These are phyloP conservation scores for Saxidomus purpurata DNA, from an alignment of 1,140 invertebrate species.

Conservation along the genomic window DNA sequence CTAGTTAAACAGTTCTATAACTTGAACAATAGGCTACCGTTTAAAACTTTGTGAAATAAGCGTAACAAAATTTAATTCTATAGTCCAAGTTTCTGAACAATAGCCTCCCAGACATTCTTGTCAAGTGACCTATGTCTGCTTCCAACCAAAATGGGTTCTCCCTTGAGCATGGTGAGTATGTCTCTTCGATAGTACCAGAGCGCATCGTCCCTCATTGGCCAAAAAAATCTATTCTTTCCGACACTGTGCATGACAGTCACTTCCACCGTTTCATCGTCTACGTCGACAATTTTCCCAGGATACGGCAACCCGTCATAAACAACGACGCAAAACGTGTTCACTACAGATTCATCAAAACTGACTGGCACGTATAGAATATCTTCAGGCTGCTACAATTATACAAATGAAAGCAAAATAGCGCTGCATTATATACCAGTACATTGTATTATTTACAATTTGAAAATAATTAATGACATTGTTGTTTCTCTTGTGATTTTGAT, in stretches of 20 bases:
- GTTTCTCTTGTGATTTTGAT: too few relatives aligned
- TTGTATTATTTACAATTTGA: too few relatives aligned
- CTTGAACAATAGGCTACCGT: background rate
- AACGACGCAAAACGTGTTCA: background rate
- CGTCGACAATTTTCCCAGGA: constrained; percentile 22
- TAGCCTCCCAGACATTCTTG: background rate
- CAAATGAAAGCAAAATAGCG: too few relatives aligned
- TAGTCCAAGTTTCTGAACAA: background rate
- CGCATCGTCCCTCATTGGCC: constrained; percentile 42
- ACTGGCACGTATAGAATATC: too few relatives aligned
- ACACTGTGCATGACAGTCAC: constrained; percentile 41
- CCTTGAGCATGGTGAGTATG: background rate
- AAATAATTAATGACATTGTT: too few relatives aligned
- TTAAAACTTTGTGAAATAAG: background rate
- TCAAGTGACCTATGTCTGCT: background rate
- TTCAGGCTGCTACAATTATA: too few relatives aligned
- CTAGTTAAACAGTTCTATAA: background rate
- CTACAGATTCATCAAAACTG: background rate
- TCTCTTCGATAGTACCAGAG: background rate
- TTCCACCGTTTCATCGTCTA: constrained; percentile 14
- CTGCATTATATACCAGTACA: too few relatives aligned
- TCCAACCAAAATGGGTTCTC: background rate
- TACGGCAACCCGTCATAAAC: background rate
- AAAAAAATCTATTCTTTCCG: constrained; percentile 49
- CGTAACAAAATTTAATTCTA: background rate